These are phyloP conservation scores for Poeciliopsis gracilis DNA, from an alignment of 2,797 vertebrate genomes.

Conservation along the genomic window DNA sequence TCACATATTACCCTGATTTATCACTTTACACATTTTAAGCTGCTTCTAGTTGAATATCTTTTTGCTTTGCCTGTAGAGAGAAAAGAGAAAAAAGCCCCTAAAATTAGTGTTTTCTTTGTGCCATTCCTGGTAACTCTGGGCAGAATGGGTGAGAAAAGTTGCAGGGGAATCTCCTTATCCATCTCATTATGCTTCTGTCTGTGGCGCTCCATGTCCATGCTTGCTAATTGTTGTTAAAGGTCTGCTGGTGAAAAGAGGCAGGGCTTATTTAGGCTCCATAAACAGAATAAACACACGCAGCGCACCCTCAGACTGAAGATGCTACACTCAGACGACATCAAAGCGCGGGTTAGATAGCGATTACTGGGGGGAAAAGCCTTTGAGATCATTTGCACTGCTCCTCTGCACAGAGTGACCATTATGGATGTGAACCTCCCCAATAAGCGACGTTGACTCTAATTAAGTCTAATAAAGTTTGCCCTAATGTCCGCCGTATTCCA, in stretches of 20 bases:
- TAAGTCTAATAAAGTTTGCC: constrained; percentile 85
- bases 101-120: constrained; percentile 32
- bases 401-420: constrained; percentile 78
- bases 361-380: constrained; percentile 75
- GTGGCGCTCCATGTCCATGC: constrained; percentile 66
- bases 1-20: background rate
- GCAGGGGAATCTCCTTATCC: constrained; percentile 75
- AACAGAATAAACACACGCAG: constrained; percentile 80
- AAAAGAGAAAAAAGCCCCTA: background rate
- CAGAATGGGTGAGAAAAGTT: constrained; percentile 60
- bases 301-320: constrained; percentile 72
- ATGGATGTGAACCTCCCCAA: constrained; percentile 70
- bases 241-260: constrained; percentile 81
- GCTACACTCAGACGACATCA: constrained; percentile 81
- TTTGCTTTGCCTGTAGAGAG: constrained; percentile 19
- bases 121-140: constrained; percentile 41
- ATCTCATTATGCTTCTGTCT: constrained; percentile 82
- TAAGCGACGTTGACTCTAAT: constrained; percentile 84
- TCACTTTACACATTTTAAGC: background rate
- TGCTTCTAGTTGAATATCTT: background rate
- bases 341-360: constrained; percentile 82
- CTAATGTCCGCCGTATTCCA: constrained; percentile 66
- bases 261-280: constrained; percentile 84
- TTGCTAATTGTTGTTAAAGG: constrained; percentile 86
- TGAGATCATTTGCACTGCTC: constrained; percentile 80